Conservation (phyloP, 2,113 vertebrate species). For the Arothron firmamentum region DNA sequence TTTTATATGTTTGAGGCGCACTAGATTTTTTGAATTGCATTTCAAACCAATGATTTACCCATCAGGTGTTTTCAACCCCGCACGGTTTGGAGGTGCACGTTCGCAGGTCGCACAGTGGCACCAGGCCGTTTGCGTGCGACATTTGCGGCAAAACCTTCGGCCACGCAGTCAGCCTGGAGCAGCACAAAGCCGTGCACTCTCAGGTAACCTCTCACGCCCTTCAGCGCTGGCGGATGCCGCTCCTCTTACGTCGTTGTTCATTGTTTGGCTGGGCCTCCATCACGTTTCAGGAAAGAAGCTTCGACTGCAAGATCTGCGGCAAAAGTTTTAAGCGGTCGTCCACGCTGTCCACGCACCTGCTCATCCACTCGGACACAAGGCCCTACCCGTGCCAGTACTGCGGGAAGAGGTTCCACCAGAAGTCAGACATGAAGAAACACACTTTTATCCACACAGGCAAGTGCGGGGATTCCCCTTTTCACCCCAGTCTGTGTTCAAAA, state of each 20-base stretch:
- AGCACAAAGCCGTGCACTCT: constrained; percentile 95
- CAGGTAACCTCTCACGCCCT: constrained; percentile 78
- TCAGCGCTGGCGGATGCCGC: neutral
- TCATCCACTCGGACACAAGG: constrained; percentile 96
- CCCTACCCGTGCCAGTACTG: constrained; percentile 98
- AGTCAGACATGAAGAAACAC: constrained; percentile 99
- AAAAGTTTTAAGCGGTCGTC: constrained; percentile 98
- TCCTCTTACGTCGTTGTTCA: neutral
- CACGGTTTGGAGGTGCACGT: constrained; percentile 97
- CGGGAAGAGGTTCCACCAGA: constrained; percentile 98
- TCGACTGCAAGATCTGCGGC: constrained; percentile 98
- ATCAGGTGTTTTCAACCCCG: constrained; percentile 94
- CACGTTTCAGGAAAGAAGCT: constrained; percentile 87
- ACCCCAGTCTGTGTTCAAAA: neutral
- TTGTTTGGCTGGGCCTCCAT: neutral
- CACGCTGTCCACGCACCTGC: constrained; percentile 93
- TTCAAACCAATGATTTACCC: neutral
- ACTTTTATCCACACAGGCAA: constrained; percentile 98
- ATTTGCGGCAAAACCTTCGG: constrained; percentile 98
- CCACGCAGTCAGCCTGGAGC: constrained; percentile 95
- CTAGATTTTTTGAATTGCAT: no score
- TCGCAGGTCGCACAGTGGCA: constrained; percentile 95
- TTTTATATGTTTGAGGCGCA: no score
- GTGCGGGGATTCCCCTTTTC: neutral
- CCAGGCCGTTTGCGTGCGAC: constrained; percentile 92